Base-by-base conservation (phyloP, 1,140 invertebrate genomes). In the Lepidurus arcticus region DNA sequence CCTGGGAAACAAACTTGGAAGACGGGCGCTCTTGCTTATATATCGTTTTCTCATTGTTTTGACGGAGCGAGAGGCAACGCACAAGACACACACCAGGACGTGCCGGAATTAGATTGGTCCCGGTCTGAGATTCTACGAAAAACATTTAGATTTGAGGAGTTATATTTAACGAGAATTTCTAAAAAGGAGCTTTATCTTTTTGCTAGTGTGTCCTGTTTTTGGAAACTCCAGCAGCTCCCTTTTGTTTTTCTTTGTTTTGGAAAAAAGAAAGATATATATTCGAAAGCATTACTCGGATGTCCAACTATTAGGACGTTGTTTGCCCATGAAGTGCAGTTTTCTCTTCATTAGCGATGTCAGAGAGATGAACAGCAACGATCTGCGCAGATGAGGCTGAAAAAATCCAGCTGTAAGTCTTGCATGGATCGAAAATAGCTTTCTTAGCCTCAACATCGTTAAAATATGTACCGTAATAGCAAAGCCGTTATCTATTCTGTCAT, bases 11-110 rank as follows among this genome's bases (percentile, higher is more conserved):
- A 65, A 65, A 65, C 53, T 65, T 65, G 16, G 13, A 13, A 65
- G 6, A 65, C 13, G 11, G 16, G 21, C 21, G 4, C 21, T 21
- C 13, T n/a, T 13, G 21, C 53, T 65, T 65, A 65, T 13, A 9
- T 16, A 65, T 1, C 53, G 21, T 65, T 65, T 21, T 65, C 53
- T n/a, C 53, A 65, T 21, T 9, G 53, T 65, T 65, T 65, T 65
- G 53, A 65, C 13, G 16, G 53, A 65, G 53, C 21, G 53, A 65
- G 53, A 65, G 53, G 53, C 53, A 13, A 21, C 16, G 21, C 53
- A 65, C 16, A n/a, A 65, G 53, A 65, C 53, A 65, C 53, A 65
- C 53, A 65, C 53, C 53, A 65, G 53, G 21, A 65, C 53, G 53
- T 65, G 53, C 16, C 53, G 53, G 53, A 65, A 65, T 65, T 65